phyloP scores from a whole-genome alignment of 2,888 invertebrate species.

The Mycalesis mineus region DNA sequence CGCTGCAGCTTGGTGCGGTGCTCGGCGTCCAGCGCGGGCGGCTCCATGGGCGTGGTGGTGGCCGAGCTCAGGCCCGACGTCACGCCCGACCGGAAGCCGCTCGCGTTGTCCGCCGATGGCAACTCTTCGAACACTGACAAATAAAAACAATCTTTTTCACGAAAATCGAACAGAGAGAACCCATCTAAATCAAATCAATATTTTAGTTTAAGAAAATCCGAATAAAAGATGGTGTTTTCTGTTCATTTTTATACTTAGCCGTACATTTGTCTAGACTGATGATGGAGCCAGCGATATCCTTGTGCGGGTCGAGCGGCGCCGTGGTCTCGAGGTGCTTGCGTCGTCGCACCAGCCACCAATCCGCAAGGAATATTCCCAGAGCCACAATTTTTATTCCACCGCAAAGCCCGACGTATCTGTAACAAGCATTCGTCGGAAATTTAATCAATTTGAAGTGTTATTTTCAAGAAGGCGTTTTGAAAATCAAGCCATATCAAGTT shows the following conservation, averaged over 20 bases:
- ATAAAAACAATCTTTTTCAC: background rate
- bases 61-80: constrained; percentile 65
- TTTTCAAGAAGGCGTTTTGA: too few species aligned
- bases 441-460: too few species aligned
- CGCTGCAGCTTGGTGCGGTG: constrained; percentile 49
- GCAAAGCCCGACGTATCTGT: constrained; percentile 92
- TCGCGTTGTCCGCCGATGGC: constrained; percentile 75
- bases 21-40: constrained; percentile 24
- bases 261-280: constrained; percentile 91
- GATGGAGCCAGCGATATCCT: constrained; percentile 85
- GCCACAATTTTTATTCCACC: constrained; percentile 93
- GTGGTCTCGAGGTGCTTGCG: constrained; percentile 81
- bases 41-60: constrained; percentile 56
- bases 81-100: constrained; percentile 63
- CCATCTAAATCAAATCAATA: too few species aligned
- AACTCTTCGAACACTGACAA: constrained; percentile 86
- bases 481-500: too few species aligned
- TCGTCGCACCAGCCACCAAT: constrained; percentile 92
- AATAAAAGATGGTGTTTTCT: too few species aligned
- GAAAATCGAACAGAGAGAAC: too few species aligned
- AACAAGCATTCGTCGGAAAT: background rate
- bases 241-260: constrained; percentile 44
- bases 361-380: constrained; percentile 88
- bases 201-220: too few species aligned
- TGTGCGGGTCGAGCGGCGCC: constrained; percentile 76